These are phyloP conservation scores for Ormia ochracea DNA, from an alignment of 2,888 invertebrate genomes.

Conservation along the genomic window DNA sequence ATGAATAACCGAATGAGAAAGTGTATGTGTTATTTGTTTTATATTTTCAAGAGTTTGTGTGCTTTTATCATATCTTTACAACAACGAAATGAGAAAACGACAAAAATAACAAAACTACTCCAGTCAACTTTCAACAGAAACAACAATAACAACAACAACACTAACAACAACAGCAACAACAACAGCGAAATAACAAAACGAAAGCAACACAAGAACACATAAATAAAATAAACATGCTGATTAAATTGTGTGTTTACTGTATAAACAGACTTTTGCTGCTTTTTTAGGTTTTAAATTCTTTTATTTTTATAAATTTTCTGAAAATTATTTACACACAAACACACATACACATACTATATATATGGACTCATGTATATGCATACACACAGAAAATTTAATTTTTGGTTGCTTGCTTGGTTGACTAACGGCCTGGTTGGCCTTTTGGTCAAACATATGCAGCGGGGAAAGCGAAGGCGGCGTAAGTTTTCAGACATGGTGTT, in stretches of 20 bases:
- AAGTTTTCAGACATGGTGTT: slow-evolving; percentile 36
- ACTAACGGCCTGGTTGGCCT: slow-evolving; percentile 16
- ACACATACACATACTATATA: no score
- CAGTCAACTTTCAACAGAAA: slow-evolving; percentile 43
- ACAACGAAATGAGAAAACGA: slow-evolving; percentile 28
- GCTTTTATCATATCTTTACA: slow-evolving; percentile 38
- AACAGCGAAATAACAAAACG: slow-evolving; percentile 24
- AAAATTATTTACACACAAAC: neutral
- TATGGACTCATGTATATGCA: no score
- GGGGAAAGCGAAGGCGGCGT: neutral
- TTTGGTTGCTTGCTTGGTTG: slow-evolving; percentile 25
- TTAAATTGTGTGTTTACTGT: slow-evolving; percentile 53
- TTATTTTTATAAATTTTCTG: slow-evolving; percentile 11
- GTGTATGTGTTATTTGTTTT: slow-evolving; percentile 17
- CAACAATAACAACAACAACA: slow-evolving; percentile 25
- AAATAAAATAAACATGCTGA: slow-evolving; percentile 49
- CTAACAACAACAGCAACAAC: slow-evolving; percentile 15
- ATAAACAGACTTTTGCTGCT: slow-evolving; percentile 43
- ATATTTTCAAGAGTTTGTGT: slow-evolving; percentile 7
- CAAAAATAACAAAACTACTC: slow-evolving; percentile 14
- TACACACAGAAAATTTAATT: no score
- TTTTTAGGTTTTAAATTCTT: slow-evolving; percentile 45
- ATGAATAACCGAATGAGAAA: slow-evolving; percentile 22
- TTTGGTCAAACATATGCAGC: neutral
- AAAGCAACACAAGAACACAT: slow-evolving; percentile 17